Percentiles rank a stretch among this genome's conserved stretches.
Conservation (phyloP, 2,113 vertebrate genomes). For the Tamias sibiricus region DNA sequence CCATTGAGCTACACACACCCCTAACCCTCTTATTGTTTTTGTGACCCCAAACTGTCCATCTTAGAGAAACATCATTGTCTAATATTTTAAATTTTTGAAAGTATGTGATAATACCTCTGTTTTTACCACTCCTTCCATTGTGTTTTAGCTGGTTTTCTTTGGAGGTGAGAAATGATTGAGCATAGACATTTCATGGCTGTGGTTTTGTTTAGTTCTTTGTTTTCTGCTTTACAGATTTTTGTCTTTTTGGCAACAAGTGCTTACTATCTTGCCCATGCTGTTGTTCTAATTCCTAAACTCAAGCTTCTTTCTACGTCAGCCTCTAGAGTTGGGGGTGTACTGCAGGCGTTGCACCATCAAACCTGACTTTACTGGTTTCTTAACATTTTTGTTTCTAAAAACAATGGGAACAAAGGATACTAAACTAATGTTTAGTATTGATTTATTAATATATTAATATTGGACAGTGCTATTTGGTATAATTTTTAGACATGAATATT, state of each 20-base stretch:
- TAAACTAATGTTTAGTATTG: not conserved
- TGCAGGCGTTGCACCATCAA: no score
- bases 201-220: not conserved
- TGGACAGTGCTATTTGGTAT: not conserved
- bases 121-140: not conserved
- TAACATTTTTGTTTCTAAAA: not conserved
- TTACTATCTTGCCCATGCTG: no score
- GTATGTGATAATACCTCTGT: not conserved
- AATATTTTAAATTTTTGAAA: not conserved
- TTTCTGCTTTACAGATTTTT: not conserved
- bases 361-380: not conserved
- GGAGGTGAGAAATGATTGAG: not conserved
- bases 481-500: not conserved
- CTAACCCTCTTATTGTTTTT: not conserved
- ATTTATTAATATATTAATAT: not conserved
- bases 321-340: no score
- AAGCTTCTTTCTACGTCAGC: no score
- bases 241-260: no score
- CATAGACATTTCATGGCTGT: not conserved
- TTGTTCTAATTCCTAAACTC: no score
- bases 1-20: no score
- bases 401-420: not conserved
- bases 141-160: not conserved
- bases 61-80: not conserved
- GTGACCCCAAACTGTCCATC: accelerated